A percentile compares a stretch with the other conserved stretches of the same genome.
Evolutionary conservation across 2,797 vertebrate species (phyloP).

Genomic region (Hydrophis major): DNA sequence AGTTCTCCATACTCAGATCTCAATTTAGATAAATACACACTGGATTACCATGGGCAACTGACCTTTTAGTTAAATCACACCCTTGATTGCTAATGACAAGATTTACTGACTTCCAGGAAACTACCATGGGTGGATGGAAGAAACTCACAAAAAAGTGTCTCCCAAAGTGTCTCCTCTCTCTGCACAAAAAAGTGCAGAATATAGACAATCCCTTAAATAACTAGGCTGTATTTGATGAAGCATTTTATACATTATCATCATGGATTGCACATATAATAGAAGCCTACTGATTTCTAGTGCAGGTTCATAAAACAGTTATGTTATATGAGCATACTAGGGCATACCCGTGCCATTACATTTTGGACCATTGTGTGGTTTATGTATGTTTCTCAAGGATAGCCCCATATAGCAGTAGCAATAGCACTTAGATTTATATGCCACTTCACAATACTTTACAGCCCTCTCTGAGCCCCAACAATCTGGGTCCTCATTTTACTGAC

Average conservation of each 20-base stretch:
- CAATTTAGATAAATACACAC: neutral
- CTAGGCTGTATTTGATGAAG: neutral
- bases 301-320: neutral
- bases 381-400: neutral
- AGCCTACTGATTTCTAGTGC: neutral
- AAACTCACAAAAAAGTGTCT: neutral
- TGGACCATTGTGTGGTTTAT: neutral
- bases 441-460: too few species aligned
- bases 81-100: neutral
- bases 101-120: neutral
- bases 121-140: too few species aligned
- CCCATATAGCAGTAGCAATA: neutral
- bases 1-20: neutral
- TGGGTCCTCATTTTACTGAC: too few species aligned
- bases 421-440: too few species aligned
- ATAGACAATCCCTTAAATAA: neutral
- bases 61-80: neutral
- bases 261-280: neutral
- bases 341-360: neutral
- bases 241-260: neutral
- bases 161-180: neutral
- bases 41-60: neutral
- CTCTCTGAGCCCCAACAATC: too few species aligned
- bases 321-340: neutral
- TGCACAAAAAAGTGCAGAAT: neutral